These are phyloP conservation scores for Clarias fuscus DNA, from an alignment of 2,797 vertebrate genomes.

Conservation along the genomic window DNA sequence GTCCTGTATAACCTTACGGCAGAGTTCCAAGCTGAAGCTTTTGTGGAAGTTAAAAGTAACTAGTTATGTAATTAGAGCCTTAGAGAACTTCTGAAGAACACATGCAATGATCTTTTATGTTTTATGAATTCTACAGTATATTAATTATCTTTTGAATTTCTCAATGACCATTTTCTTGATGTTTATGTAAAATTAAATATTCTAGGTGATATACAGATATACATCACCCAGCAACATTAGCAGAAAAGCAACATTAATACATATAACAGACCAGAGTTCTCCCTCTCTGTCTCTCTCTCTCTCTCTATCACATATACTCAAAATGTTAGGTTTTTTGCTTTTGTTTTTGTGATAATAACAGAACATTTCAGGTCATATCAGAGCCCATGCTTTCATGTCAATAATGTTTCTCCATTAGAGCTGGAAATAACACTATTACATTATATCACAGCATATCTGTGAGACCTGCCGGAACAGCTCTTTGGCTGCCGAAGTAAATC, in stretches of 20 bases:
- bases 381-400: slow-evolving; percentile 51
- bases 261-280: not conserved
- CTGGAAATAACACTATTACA: slow-evolving; percentile 56
- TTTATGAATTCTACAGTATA: not conserved
- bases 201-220: not conserved
- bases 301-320: not conserved
- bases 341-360: slow-evolving; percentile 53
- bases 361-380: slow-evolving; percentile 56
- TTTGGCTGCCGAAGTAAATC: slow-evolving; percentile 26
- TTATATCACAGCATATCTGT: slow-evolving; percentile 42
- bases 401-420: slow-evolving; percentile 58
- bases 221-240: not conserved
- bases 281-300: not conserved
- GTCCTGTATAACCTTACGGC: not conserved
- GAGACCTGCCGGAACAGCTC: slow-evolving; percentile 9
- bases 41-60: not conserved
- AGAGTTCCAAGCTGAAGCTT: not conserved
- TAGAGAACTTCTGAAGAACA: not conserved
- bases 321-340: not conserved
- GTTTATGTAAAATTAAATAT: not conserved
- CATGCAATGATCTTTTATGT: not conserved
- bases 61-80: not conserved
- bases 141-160: not conserved
- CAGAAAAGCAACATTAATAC: not conserved
- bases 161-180: not conserved